A percentile compares a stretch with the other conserved stretches of the same genome.
Conservation (phyloP, 2,113 vertebrate genomes). For the Zosterops lateralis region DNA sequence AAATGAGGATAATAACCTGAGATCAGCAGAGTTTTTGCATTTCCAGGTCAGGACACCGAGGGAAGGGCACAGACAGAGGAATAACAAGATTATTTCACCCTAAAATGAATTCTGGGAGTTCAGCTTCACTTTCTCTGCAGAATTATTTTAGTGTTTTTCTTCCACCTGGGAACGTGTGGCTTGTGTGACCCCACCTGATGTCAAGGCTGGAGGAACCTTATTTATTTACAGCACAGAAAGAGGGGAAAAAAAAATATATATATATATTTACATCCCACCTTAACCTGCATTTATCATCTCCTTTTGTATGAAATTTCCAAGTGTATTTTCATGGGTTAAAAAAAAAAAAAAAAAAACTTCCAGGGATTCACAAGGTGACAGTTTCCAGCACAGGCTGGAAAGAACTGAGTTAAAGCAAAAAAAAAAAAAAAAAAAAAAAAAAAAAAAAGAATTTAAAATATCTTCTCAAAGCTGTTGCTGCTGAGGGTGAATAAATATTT, state of each 20-base stretch:
- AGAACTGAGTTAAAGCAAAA: neutral
- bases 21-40: neutral
- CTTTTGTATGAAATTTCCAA: neutral
- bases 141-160: neutral
- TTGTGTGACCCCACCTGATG: neutral
- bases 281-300: neutral
- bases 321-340: fast-evolving
- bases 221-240: neutral
- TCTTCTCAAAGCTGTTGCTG: neutral
- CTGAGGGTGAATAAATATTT: neutral
- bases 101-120: neutral
- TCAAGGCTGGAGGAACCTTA: neutral
- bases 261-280: neutral
- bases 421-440: too few species aligned
- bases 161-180: fast-evolving
- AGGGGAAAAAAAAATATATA: neutral
- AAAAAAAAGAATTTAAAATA: neutral
- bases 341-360: neutral
- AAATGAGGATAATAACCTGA: neutral
- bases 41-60: neutral
- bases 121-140: fast-evolving
- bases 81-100: too few species aligned
- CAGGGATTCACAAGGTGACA: neutral
- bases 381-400: neutral
- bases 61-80: neutral